Evolutionary conservation across 2,797 vertebrate genomes (phyloP), one percentile per base, ranked within the genome.

Genomic region (Nannoperca australis): DNA sequence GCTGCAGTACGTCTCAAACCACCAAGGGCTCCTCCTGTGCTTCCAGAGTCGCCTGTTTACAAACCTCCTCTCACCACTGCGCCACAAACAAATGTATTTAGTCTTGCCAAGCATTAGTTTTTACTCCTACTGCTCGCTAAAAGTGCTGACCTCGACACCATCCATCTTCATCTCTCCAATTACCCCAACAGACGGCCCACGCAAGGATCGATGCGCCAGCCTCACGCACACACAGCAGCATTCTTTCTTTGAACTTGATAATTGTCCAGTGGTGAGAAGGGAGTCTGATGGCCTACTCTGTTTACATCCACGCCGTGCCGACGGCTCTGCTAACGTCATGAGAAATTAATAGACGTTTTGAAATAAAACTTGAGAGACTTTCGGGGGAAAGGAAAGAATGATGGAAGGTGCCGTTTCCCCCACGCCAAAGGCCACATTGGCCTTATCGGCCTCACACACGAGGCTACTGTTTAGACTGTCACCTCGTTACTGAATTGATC

Each of bases 131-230:
- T 20, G 44, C 65, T 72, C 2, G 17, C 45, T 65, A 2, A 80
- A 88, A 85, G 60, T 76, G 87, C 89, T 85, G 84, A 87, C 74
- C 77, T 58, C 68, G 44, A 34, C 75, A 63, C 44, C 63, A 78
- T 90, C 71, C 60, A 13, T 91, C 78, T 72, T 79, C 81, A 87
- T 90, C 84, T 34, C 63, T 86, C 60, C 84, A 84, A 55, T 85
- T 82, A 85, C 45, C 22, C 66, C 51, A 73, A 87, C 76, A 76
- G 42, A 3, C 58, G 56, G n/a, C 61, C 70, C 80, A 77, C 87
- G 49, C 69, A 53, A 70, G 45, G 54, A 60, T 90, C 18, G 89
- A 91, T 90, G 79, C 51, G 4, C 62, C 40, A 50, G 50, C 54
- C 42, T 30, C 66, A 55, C 68, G n/a, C n/a, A 71, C 72, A 54